Evolutionary conservation across 2,797 vertebrate species (phyloP), one percentile per base, ranked within the genome.

Genomic region (Cygnus olor): DNA sequence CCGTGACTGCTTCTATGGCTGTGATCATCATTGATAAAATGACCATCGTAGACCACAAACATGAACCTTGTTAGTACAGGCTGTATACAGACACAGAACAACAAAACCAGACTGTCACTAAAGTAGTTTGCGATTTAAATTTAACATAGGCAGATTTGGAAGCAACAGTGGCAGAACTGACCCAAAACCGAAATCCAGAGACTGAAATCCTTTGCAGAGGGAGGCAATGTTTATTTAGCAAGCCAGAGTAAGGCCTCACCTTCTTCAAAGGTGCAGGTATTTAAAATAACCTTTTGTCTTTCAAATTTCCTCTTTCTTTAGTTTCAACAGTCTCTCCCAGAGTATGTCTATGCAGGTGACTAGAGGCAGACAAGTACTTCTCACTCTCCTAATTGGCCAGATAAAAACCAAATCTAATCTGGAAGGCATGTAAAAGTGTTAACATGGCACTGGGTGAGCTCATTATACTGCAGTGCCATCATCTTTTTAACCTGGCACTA

Each of bases 391-490:
- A 34, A 73, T 0, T 3, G 8, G 32, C 18, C 78, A 70, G 17
- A 61, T 0, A 38, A 3, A 44, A 77, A 16, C 25, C 68, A 76
- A 51, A 80, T 11, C 3, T 27, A 10, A 51, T 4, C 38, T 25
- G 11, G 42, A 90, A 69, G 73, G 66, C 13, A 4, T 2, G 20
- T 30, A 73, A 34, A 66, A 86, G 45, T 5, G 8, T 21, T 27
- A 84, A 74, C 27, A 51, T 11, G 38, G 80, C 27, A 30, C 51
- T 49, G 51, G n/a, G 58, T 0, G 0, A 79, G 54, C 38, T 66
- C 2, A 0, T 32, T 44, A 57, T 40, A 49, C 47, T 66, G 40
- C 36, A 60, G 6, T 2, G 53, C 10, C 45, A 12, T 30, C 8
- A 3, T 21, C 5, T 5, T 42, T 78, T 81, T 49, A 68, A 36